Evolutionary conservation across 2,113 vertebrate species (phyloP).

Genomic region (Ramphastos sulfuratus): DNA sequence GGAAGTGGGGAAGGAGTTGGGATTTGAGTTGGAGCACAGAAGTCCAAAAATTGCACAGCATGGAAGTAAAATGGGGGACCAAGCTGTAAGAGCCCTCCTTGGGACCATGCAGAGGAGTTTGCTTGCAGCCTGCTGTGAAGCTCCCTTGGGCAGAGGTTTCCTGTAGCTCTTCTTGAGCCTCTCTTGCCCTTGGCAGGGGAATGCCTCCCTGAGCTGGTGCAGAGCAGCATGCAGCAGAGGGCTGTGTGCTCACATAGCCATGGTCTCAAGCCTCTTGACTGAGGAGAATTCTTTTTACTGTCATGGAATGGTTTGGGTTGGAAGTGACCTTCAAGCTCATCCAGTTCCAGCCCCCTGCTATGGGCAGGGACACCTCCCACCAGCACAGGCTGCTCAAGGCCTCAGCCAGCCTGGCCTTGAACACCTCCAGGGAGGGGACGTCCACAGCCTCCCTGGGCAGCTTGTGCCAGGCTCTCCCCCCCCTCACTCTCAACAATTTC

Average conservation of each 20-base stretch:
- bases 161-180: not conserved
- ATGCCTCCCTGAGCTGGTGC: not conserved
- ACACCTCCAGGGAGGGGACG: too few species aligned
- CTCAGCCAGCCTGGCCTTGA: too few species aligned
- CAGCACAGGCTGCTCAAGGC: too few species aligned
- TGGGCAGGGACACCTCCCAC: too few species aligned
- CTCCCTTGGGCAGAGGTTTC: not conserved
- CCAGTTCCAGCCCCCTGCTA: too few species aligned
- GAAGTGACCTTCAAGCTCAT: too few species aligned
- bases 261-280: not conserved
- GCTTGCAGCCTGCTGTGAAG: not conserved
- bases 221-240: not conserved
- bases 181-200: not conserved
- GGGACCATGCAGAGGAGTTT: fast-evolving
- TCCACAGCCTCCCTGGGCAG: too few species aligned
- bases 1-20: not conserved
- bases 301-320: not conserved
- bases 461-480: too few species aligned
- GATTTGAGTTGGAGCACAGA: not conserved
- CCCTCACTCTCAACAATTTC: too few species aligned
- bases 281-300: not conserved
- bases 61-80: not conserved
- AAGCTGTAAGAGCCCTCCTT: not conserved
- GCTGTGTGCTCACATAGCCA: fast-evolving
- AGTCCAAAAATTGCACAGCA: not conserved